phyloP scores from a whole-genome alignment of 2,888 invertebrate species.

The Schizaphis graminum region DNA sequence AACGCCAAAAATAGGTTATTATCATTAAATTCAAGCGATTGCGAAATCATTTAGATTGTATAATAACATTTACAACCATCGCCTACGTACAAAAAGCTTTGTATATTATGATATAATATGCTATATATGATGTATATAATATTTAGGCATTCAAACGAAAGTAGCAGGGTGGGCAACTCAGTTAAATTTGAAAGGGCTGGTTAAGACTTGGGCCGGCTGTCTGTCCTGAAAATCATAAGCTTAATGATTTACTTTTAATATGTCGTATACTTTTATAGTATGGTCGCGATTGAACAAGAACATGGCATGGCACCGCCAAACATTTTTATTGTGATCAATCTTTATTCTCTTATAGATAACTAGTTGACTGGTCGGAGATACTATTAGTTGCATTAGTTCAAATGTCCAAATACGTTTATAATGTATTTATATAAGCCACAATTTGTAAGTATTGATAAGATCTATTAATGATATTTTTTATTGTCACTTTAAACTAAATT shows the following conservation, averaged over 20 bases:
- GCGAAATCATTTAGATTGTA: neutral
- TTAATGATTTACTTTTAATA: neutral
- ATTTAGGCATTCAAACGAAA: neutral
- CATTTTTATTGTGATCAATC: neutral
- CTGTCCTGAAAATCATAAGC: neutral
- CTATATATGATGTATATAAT: neutral
- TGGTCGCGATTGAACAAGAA: neutral
- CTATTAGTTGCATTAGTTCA: neutral
- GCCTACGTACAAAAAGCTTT: neutral
- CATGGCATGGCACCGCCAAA: neutral
- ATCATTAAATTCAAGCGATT: neutral
- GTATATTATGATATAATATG: neutral
- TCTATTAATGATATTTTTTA: neutral
- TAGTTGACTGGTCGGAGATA: neutral
- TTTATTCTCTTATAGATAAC: neutral
- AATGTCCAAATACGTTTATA: neutral
- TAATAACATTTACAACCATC: neutral
- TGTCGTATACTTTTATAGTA: neutral
- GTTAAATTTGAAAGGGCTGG: neutral
- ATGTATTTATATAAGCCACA: neutral
- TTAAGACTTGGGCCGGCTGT: neutral
- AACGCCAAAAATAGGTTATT: neutral
- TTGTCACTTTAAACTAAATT: neutral
- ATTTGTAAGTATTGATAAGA: neutral
- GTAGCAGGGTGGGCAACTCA: neutral